phyloP scores from a whole-genome alignment of 37 sponge, comb jelly and placozoan genomes.

The Crambe crambe region DNA sequence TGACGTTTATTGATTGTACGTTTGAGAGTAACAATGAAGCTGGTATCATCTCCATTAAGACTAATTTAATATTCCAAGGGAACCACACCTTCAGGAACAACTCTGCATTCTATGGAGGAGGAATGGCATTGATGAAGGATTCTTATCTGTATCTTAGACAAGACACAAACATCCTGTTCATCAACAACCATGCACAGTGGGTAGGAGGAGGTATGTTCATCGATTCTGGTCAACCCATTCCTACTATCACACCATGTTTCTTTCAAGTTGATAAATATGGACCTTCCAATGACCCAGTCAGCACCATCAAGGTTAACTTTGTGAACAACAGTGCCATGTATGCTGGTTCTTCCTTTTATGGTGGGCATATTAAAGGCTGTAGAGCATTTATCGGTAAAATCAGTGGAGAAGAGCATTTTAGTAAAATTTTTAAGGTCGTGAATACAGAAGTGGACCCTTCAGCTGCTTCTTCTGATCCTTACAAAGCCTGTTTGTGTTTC shows the following conservation, averaged over 20 bases:
- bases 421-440: not conserved
- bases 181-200: conserved; percentile 5
- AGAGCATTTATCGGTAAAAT: not conserved
- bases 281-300: not conserved
- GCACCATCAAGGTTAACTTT: not conserved
- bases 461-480: conserved; percentile 3
- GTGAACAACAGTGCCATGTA: not conserved
- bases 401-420: not conserved
- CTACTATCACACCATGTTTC: not conserved
- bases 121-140: not conserved
- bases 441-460: not conserved
- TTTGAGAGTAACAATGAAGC: not conserved
- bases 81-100: not conserved
- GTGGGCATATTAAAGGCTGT: not conserved
- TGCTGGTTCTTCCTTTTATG: conserved; percentile 1
- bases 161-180: not conserved
- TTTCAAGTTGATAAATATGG: not conserved
- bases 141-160: conserved; percentile 4
- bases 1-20: not conserved
- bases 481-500: not conserved
- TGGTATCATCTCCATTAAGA: not conserved
- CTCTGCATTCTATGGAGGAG: not conserved
- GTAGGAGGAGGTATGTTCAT: conserved; percentile 4
- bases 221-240: not conserved
- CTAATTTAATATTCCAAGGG: not conserved